Evolutionary conservation across 1,140 invertebrate genomes (phyloP), one percentile per base, ranked within the genome.

Genomic region (Scaptomyza montana): DNA sequence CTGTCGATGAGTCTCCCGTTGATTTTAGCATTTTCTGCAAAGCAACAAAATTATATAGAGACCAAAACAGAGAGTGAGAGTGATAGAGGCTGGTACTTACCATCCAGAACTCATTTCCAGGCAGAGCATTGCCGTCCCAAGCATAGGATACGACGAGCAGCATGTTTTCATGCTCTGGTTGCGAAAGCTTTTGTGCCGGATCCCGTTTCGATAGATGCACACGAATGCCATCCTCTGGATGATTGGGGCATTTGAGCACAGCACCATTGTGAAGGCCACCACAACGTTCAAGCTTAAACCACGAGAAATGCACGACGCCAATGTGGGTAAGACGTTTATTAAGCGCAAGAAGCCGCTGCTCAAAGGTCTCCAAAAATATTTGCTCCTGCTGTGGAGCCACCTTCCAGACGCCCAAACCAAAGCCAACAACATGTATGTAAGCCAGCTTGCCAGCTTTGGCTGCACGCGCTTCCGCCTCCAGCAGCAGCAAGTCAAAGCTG

Each of bases 51-150:
- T 6, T 5, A 39, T 5, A 53, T 68, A 51, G 19, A 53, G 10
- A 41, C 39, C 3, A n/a, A 43, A 4, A 5, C 41, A 8, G 21
- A 25, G 21, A 25, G 21, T 13, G 25, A 10, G 8, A 7, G 10
- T 8, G 9, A 30, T 10, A 21, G 25, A 5, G 13, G 21, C 16
- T n/a, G 10, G 16, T 0, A n/a, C 53, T 75, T 36, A 91, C 90
- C 77, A 87, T 74, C 94, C 94, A 94, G 77, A 93, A 94, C 71
- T 94, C 94, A 63, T 94, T 94, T 73, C 95, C 95, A 8, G 95
- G 95, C 55, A 95, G 92, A 0, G 95, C 93, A 78, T 96, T 96
- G 10, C 94, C 94, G 79, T 96, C 95, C 93, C 94, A 95, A 3
- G 95, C 94, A 76, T 95, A 95, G 2, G 94, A 95, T 8, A 95